Evolutionary conservation across 2,113 vertebrate species (phyloP), one percentile per base, ranked within the genome.

Genomic region (Sakesphorus luctuosus): DNA sequence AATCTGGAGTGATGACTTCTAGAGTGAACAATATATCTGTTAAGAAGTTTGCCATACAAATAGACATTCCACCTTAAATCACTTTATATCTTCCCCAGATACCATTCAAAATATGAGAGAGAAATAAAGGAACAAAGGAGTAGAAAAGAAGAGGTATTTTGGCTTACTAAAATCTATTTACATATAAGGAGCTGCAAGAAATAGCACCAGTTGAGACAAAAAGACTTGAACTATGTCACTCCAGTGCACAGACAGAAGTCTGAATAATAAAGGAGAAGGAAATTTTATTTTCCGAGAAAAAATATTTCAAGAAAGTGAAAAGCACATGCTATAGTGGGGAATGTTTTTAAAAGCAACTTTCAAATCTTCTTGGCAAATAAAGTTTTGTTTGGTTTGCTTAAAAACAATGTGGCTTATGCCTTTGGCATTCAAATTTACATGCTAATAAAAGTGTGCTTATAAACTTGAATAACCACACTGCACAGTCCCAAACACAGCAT

Each of bases 371-470:
- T 97, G 90, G 92, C 92, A 96, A 92, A 90, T 47, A 63, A 71
- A 36, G 6, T 80, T 97, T 96, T 77, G 92, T 93, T 96, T 96
- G 26, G 52, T 93, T 96, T 93, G 84, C 84, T 96, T 94, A 92
- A 96, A 93, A 81, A 56, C 52, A 68, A 47, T 33, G 61, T 88
- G 73, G 88, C 73, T 96, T 96, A 96, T 10, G 88, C 90, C 76
- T 90, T 92, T 96, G 93, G 92, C 92, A 93, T 94, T 90, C 68
- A 78, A 86, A 96, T 96, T 95, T 96, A 95, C 92, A 87, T 92
- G 78, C 79, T 94, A 95, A 94, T 96, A 96, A 94, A 96, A 90
- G 58, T 58, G 65, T 89, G 79, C 94, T 95, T 96, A 92, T 96
- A 96, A 96, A 90, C 73, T 93, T 52, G 68, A 96, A 89, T 75